Conservation (phyloP, 2,888 invertebrate genomes). For the Thymelicus sylvestris region DNA sequence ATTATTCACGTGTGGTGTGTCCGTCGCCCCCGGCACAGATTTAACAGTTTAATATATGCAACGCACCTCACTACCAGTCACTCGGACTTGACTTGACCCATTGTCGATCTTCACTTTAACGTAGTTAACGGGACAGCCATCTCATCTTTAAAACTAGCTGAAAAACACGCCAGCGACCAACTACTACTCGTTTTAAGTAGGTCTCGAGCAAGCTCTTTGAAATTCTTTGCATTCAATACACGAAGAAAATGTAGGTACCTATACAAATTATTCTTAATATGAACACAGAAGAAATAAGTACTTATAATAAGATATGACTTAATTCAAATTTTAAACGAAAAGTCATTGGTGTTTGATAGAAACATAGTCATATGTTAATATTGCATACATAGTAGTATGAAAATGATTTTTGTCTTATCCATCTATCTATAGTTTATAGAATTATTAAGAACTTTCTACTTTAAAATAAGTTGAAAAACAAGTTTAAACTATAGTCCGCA, state of each 20-base stretch:
- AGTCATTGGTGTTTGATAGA: no score
- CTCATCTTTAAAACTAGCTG: constrained; percentile 54
- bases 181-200: constrained; percentile 31
- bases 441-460: no score
- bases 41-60: constrained; percentile 54
- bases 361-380: no score
- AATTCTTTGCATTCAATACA: constrained; percentile 1
- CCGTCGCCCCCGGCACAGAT: constrained; percentile 56
- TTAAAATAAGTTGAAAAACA: no score
- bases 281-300: no score
- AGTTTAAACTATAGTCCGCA: no score
- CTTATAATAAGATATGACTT: no score
- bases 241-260: not conserved
- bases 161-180: constrained; percentile 10
- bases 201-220: constrained; percentile 15
- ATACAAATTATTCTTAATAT: no score
- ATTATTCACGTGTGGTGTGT: constrained; percentile 47
- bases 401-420: no score
- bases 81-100: constrained; percentile 57
- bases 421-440: no score
- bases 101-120: constrained; percentile 61
- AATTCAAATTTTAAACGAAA: no score
- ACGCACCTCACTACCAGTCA: constrained; percentile 51
- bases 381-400: no score
- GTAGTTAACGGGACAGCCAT: constrained; percentile 61